phyloP scores from a whole-genome alignment of 2,888 invertebrate species.

The Tetrapedia diversipes region DNA sequence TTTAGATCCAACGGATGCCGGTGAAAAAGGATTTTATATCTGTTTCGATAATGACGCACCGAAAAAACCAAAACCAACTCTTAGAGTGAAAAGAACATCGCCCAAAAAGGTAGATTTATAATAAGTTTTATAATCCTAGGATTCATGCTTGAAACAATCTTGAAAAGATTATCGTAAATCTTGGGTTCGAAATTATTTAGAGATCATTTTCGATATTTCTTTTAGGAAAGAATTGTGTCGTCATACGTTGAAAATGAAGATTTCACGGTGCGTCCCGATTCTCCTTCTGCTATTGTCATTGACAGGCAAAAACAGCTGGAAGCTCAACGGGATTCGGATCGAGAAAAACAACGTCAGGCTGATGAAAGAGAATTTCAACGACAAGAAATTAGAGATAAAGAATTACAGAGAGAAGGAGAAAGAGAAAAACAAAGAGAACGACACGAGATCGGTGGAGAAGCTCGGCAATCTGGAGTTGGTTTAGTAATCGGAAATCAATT shows the following conservation, averaged over 20 bases:
- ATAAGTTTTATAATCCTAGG: background rate
- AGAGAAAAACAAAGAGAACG: constrained; percentile 79
- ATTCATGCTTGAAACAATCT: background rate
- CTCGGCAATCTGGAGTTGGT: constrained; percentile 81
- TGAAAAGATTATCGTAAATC: background rate
- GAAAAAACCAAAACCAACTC: constrained; percentile 94
- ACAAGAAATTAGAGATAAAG: constrained; percentile 77
- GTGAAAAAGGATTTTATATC: constrained; percentile 95
- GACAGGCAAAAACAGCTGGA: constrained; percentile 83
- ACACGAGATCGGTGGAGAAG: constrained; percentile 72
- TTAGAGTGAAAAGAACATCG: constrained; percentile 89
- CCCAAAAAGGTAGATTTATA: constrained; percentile 88
- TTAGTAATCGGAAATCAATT: constrained; percentile 88
- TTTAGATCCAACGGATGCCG: constrained; percentile 82
- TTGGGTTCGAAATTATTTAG: background rate
- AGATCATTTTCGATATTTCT: constrained; percentile 1
- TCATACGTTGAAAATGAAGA: constrained; percentile 79
- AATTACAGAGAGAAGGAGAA: constrained; percentile 81
- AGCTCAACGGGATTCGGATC: constrained; percentile 82
- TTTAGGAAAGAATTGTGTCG: constrained; percentile 76
- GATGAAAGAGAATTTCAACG: constrained; percentile 80
- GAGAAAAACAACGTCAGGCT: constrained; percentile 78
- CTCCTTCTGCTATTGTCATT: constrained; percentile 66
- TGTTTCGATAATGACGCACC: constrained; percentile 95
- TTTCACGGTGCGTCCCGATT: constrained; percentile 74